phyloP scores from a whole-genome alignment of 2,888 invertebrate genomes.

The Crossocerus cetratus region DNA sequence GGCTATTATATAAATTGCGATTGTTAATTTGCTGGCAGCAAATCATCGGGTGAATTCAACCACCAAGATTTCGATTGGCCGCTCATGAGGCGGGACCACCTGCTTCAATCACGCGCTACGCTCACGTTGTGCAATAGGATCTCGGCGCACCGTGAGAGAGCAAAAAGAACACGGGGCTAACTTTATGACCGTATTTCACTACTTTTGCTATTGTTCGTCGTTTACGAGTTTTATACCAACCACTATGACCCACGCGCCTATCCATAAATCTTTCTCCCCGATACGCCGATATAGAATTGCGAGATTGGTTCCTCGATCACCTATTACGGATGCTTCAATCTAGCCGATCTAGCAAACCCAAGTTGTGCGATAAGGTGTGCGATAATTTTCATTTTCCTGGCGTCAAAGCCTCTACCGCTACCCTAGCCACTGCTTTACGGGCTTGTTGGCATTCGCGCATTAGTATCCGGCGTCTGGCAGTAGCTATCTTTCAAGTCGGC shows the following conservation, averaged over 20 bases:
- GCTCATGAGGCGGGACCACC: slow-evolving; percentile 34
- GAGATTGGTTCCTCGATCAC: slow-evolving; percentile 22
- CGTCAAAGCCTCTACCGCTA: no score
- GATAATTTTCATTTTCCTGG: no score
- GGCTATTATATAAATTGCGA: slow-evolving; percentile 13
- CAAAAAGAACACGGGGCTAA: slow-evolving; percentile 31
- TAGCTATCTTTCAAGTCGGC: no score
- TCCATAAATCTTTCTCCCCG: slow-evolving; percentile 25
- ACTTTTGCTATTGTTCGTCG: slow-evolving; percentile 33
- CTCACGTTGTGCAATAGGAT: slow-evolving; percentile 52
- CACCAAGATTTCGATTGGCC: slow-evolving; percentile 20
- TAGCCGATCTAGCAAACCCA: no score
- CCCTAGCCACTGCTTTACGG: no score
- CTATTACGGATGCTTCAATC: no score
- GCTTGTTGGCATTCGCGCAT: no score
- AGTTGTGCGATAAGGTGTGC: no score
- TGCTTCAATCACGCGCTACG: slow-evolving; percentile 36
- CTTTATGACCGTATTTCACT: slow-evolving; percentile 46
- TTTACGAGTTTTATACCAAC: slow-evolving; percentile 18
- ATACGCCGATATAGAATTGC: slow-evolving; percentile 22
- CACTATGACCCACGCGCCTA: slow-evolving; percentile 18
- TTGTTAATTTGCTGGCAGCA: slow-evolving; percentile 29
- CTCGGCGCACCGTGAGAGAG: slow-evolving; percentile 52
- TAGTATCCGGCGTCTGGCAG: no score
- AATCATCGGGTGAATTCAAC: slow-evolving; percentile 28